phyloP scores from a whole-genome alignment of 2,113 vertebrate genomes.

The Pterocles burchelli region DNA sequence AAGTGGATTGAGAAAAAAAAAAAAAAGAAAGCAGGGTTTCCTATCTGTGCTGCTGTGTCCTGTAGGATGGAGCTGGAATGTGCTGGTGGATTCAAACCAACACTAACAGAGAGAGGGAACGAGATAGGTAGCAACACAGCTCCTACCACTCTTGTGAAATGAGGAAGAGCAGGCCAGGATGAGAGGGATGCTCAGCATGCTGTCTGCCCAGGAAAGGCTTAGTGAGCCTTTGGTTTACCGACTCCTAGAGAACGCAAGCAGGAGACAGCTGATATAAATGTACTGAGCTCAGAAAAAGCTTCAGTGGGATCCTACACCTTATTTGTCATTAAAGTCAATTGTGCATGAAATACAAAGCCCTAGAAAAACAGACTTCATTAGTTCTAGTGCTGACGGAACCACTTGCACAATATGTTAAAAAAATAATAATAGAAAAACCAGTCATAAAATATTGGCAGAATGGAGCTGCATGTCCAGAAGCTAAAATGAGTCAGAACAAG shows the following conservation, averaged over 20 bases:
- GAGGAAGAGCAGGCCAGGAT: background rate
- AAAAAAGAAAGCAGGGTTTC: background rate
- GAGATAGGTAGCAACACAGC: background rate
- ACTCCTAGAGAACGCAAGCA: background rate
- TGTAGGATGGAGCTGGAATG: background rate
- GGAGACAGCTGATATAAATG: background rate
- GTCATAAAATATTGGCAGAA: background rate
- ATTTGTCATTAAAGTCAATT: background rate
- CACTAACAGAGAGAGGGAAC: background rate
- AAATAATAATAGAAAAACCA: background rate
- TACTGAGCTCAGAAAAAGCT: background rate
- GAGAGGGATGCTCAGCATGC: background rate
- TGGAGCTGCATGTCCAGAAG: background rate
- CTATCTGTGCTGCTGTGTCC: background rate
- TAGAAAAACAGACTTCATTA: background rate
- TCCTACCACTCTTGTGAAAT: background rate
- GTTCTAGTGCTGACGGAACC: background rate
- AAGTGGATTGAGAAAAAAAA: background rate
- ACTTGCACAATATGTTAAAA: background rate
- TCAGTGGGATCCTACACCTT: background rate
- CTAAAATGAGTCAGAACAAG: background rate
- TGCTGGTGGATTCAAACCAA: background rate
- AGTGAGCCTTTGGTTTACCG: fast-evolving
- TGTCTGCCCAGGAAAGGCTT: background rate
- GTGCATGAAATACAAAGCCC: background rate